Evolutionary conservation across 1,140 invertebrate genomes (phyloP).

Genomic region (Drosophila lacteicornis): DNA sequence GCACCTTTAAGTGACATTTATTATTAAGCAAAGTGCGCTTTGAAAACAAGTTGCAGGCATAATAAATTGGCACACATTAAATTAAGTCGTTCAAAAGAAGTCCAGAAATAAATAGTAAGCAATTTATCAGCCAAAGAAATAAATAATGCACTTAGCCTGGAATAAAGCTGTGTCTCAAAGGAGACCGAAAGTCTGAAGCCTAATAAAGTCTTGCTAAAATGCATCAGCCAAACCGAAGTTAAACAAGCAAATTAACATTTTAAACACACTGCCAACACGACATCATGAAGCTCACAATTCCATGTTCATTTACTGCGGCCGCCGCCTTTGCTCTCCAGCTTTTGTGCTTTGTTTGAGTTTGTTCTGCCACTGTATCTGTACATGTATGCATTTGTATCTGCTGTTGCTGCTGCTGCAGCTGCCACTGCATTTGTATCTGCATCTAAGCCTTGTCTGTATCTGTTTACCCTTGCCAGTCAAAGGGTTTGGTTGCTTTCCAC

Average conservation of each 20-base stretch:
- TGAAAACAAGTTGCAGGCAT: slow-evolving; percentile 13
- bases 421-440: slow-evolving; percentile 59
- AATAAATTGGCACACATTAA: slow-evolving; percentile 41
- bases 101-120: slow-evolving; percentile 34
- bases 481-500: slow-evolving; percentile 21
- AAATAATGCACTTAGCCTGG: slow-evolving; percentile 31
- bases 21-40: slow-evolving; percentile 36
- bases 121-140: slow-evolving; percentile 30
- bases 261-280: slow-evolving; percentile 43
- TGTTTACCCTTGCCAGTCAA: slow-evolving; percentile 42
- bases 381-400: slow-evolving; percentile 56
- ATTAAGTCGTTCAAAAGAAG: slow-evolving; percentile 30
- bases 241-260: slow-evolving; percentile 51
- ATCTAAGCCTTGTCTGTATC: slow-evolving; percentile 42
- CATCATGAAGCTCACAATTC: slow-evolving; percentile 38
- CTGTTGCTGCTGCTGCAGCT: slow-evolving; percentile 19
- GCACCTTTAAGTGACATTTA: slow-evolving; percentile 33
- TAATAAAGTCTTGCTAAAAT: slow-evolving; percentile 12
- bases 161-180: slow-evolving; percentile 20
- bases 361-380: slow-evolving; percentile 20
- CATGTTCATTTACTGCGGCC: slow-evolving; percentile 37
- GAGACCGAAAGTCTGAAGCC: background rate
- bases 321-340: slow-evolving; percentile 41
- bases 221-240: slow-evolving; percentile 35
- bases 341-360: slow-evolving; percentile 44